Conservation (phyloP, 2,888 invertebrate species). For the Theretra japonica region DNA sequence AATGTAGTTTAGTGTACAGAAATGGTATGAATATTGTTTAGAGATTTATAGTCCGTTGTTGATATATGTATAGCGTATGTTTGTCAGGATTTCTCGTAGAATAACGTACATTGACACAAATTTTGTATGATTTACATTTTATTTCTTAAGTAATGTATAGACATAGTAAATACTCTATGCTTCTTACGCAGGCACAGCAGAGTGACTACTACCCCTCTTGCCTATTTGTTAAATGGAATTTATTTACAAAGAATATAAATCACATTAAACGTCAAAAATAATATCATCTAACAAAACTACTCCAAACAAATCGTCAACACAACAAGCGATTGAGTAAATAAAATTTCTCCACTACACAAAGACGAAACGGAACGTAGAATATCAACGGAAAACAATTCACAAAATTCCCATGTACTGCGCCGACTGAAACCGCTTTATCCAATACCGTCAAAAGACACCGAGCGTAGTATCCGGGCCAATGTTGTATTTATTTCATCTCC, state of each 20-base stretch:
- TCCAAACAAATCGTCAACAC: background rate
- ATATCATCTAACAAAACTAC: background rate
- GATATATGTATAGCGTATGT: too few relatives aligned
- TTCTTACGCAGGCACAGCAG: too few relatives aligned
- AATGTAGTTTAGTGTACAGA: background rate
- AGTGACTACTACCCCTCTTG: too few relatives aligned
- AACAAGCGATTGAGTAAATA: background rate
- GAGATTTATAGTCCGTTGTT: too few relatives aligned
- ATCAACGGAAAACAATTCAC: constrained; percentile 37
- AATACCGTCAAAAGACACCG: constrained; percentile 55
- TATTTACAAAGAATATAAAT: too few relatives aligned
- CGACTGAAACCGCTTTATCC: constrained; percentile 42
- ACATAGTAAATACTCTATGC: too few relatives aligned
- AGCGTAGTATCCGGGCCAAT: constrained; percentile 57
- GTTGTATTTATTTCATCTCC: constrained; percentile 79
- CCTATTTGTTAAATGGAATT: too few relatives aligned
- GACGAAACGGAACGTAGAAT: background rate
- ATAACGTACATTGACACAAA: too few relatives aligned
- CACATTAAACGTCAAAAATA: too few relatives aligned
- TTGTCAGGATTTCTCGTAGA: too few relatives aligned
- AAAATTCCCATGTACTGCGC: constrained; percentile 44
- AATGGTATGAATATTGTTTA: background rate
- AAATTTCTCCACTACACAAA: background rate
- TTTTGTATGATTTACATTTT: too few relatives aligned
- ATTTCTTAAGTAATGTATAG: too few relatives aligned